phyloP scores from a whole-genome alignment of 2,888 invertebrate genomes.

The Lycophotia porphyrea region DNA sequence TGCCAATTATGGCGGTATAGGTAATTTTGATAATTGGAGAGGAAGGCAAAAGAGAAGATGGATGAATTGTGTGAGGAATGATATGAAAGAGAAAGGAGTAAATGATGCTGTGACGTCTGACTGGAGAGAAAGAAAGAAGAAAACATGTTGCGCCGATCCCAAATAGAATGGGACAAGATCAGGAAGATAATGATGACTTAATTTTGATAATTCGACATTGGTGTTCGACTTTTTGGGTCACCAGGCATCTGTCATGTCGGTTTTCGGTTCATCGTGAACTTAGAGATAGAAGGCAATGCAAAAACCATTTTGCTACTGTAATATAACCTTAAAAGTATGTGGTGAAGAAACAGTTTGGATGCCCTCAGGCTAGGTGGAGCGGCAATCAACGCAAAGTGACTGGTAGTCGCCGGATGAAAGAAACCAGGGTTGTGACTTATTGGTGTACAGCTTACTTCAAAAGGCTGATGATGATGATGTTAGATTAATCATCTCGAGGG shows the following conservation, averaged over 20 bases:
- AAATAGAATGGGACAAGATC: too few species aligned
- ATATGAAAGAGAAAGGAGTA: too few species aligned
- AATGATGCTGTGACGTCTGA: too few species aligned
- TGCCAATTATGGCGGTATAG: not conserved
- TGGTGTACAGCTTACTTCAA: not conserved
- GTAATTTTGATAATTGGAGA: conserved; percentile 6
- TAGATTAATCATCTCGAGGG: not conserved
- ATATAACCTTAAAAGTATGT: not conserved
- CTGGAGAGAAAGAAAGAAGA: too few species aligned
- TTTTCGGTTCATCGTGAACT: not conserved
- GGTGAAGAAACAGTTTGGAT: not conserved
- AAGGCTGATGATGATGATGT: too few species aligned
- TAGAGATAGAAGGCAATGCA: not conserved
- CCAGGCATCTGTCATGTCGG: not conserved
- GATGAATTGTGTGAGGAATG: too few species aligned
- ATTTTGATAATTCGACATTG: not conserved
- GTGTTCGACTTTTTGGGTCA: not conserved
- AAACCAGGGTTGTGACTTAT: not conserved
- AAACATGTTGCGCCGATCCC: too few species aligned
- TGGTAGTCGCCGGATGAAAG: not conserved
- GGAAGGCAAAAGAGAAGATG: too few species aligned
- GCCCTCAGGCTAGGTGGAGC: too few species aligned
- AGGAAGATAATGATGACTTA: too few species aligned
- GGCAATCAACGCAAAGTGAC: not conserved
- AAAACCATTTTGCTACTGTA: not conserved